Base-by-base conservation (phyloP, 2,888 invertebrate genomes). In the Eueremaeus valkanovi region DNA sequence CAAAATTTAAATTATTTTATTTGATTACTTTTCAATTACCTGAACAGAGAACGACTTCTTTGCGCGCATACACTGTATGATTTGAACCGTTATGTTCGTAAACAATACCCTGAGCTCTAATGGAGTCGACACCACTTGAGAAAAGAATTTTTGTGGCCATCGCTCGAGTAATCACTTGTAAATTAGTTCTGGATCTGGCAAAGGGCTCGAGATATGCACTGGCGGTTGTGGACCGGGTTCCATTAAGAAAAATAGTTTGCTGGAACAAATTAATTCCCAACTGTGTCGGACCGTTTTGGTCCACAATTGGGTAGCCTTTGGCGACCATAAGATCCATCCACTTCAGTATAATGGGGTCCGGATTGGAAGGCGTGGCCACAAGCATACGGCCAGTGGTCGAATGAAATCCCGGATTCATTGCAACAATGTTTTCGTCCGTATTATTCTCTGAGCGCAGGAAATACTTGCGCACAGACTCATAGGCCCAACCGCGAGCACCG, bases 21-120 rank as follows among this genome's bases (percentile, higher is more conserved):
- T 36, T 45, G 16, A 51, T 31, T 16, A 11, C 3, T 6, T 21
- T 42, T 8, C 18, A 49, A 55, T 49, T 68, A 74, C 74, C 74
- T 45, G 90, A 94, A 0, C 93, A 92, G 1, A 98, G 82, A 72
- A 97, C 91, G 0, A 98, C 91, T 83, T 95, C 95, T 82, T 91
- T 93, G 42, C 87, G 87, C 0, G 93, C 92, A 76, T 90, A 85
- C 1, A 93, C 88, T 70, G 90, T 87, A 80, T 89, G 88, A 0
- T 90, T 82, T 84, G 89, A 88, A 72, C 89, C 89, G 73, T 91
- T 89, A 66, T 91, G 87, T 1, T 90, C 84, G 81, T 92, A 92
- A 81, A 92, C 91, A 0, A 94, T 89, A 0, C 93, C 93, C 82
- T 90, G 91, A 0, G 93, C 91, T 24, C 90, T 84, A 13, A 68